A percentile compares a stretch with the other conserved stretches of the same genome.
These are phyloP conservation scores for Thalassoma bifasciatum DNA, from an alignment of 2,113 vertebrate species.

Conservation along the genomic window DNA sequence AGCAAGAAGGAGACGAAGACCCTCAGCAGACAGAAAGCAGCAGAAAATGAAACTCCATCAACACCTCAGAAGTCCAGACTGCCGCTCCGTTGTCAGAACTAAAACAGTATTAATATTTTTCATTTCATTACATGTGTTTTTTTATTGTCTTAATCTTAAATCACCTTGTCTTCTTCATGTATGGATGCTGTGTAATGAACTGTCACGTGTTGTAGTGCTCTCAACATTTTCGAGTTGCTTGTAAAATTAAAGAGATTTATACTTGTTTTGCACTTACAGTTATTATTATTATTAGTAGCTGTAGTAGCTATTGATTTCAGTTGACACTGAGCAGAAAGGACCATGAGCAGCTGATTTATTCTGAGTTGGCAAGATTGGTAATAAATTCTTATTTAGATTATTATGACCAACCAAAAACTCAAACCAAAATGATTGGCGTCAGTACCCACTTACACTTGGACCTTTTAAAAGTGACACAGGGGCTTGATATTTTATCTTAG, in stretches of 20 bases:
- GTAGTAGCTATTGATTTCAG: no score
- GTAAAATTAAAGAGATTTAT: slow-evolving; percentile 58
- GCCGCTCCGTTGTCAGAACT: slow-evolving; percentile 87
- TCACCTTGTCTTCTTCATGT: slow-evolving; percentile 7
- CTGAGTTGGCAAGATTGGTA: no score
- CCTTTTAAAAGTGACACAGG: no score
- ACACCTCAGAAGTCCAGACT: slow-evolving; percentile 80
- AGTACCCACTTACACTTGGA: no score
- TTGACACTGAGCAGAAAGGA: background rate
- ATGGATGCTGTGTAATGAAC: background rate
- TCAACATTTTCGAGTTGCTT: slow-evolving; percentile 19
- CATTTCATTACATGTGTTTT: background rate
- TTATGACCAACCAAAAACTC: no score
- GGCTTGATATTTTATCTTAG: no score
- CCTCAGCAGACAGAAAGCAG: slow-evolving; percentile 76
- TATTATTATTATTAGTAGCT: background rate
- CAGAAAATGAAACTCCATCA: slow-evolving; percentile 72
- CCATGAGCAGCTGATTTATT: no score
- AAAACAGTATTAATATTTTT: background rate
- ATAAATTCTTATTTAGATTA: no score
- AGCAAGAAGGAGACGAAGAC: slow-evolving; percentile 86
- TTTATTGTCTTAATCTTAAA: background rate
- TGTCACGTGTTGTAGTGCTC: slow-evolving; percentile 6
- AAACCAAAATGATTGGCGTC: no score
- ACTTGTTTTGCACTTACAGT: slow-evolving; percentile 22